These are phyloP conservation scores for Edolisoma coerulescens DNA, from an alignment of 2,113 vertebrate species.

Conservation along the genomic window DNA sequence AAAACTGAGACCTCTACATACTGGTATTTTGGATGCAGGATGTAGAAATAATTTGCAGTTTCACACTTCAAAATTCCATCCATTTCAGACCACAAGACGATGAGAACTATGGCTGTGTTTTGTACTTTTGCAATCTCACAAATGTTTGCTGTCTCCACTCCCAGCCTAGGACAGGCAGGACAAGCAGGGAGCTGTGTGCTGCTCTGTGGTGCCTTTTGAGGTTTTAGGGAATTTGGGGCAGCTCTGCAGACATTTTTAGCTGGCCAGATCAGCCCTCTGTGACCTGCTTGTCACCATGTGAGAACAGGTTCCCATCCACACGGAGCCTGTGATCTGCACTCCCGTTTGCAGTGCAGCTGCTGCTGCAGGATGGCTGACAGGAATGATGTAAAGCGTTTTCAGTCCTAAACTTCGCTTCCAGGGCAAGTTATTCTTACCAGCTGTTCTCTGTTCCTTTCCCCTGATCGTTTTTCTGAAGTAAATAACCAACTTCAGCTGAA, in stretches of 20 bases:
- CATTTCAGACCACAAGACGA: neutral
- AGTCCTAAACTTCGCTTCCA: neutral
- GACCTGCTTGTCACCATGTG: neutral
- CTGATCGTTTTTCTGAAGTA: neutral
- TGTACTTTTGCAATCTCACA: neutral
- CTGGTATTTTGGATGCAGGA: neutral
- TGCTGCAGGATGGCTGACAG: neutral
- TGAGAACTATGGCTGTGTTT: accelerated
- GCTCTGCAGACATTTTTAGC: neutral
- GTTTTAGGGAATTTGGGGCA: neutral
- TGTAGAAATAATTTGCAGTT: neutral
- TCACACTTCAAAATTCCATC: neutral
- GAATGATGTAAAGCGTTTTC: accelerated
- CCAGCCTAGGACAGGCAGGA: neutral
- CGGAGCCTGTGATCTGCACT: neutral
- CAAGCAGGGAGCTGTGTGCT: accelerated
- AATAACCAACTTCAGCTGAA: neutral
- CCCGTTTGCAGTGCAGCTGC: neutral
- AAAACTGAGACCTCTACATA: neutral
- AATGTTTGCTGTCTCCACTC: accelerated
- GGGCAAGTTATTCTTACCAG: neutral
- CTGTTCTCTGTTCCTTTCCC: neutral
- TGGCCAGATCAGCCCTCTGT: neutral
- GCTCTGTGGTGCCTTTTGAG: neutral
- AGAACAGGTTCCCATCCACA: neutral